Evolutionary conservation across 2,888 invertebrate genomes (phyloP).

Genomic region (Alsophila aescularia): DNA sequence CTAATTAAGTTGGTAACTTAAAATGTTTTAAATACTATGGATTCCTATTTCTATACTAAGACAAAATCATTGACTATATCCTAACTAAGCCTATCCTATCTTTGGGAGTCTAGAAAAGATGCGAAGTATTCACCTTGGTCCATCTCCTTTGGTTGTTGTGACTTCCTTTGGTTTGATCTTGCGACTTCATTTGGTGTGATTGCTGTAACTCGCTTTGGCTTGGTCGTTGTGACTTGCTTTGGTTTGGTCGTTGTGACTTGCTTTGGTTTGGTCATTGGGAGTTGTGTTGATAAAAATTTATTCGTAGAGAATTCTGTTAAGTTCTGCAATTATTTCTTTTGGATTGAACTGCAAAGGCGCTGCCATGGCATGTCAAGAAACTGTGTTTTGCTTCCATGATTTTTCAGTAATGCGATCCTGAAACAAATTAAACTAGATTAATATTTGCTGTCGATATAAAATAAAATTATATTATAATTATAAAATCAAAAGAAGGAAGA

Average conservation of each 20-base stretch:
- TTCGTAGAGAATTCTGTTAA: not conserved
- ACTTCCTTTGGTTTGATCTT: conserved; percentile 23
- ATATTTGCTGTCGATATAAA: too few relatives aligned
- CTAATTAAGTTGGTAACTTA: conserved; percentile 6
- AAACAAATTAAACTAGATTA: not conserved
- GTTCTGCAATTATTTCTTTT: not conserved
- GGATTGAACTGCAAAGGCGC: not conserved
- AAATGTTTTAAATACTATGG: conserved; percentile 7
- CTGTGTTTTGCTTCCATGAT: not conserved
- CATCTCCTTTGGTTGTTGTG: conserved; percentile 37
- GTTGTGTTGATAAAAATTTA: not conserved
- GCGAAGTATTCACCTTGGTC: conserved; percentile 47
- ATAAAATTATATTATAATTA: too few relatives aligned
- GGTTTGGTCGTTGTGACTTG: too few relatives aligned
- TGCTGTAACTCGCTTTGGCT: not conserved
- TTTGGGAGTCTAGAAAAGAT: conserved; percentile 60
- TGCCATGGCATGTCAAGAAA: not conserved
- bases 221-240: not conserved
- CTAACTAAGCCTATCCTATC: conserved; percentile 60
- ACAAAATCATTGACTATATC: conserved; percentile 44
- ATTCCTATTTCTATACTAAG: conserved; percentile 34
- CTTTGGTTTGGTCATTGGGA: conserved; percentile 1
- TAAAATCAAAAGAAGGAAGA: too few relatives aligned
- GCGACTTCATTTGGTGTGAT: not conserved
- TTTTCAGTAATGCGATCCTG: not conserved